Percentiles rank a stretch among this genome's conserved stretches.
These are phyloP conservation scores for Pygmarrhopalites habei DNA, from an alignment of 1,140 invertebrate species.

Conservation along the genomic window DNA sequence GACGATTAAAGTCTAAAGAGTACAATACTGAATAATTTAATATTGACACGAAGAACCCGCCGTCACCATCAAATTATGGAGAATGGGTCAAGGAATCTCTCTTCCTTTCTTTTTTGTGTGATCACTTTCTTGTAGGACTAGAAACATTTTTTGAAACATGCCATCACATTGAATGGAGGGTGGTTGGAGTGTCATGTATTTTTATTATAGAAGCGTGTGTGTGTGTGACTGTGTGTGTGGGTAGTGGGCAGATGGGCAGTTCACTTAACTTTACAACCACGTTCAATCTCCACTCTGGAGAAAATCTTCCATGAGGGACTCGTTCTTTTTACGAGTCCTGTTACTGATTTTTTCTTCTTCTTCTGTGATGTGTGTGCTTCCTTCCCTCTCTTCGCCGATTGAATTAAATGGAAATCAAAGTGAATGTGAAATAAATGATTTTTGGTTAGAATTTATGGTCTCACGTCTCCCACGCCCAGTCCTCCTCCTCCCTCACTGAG, in stretches of 20 bases:
- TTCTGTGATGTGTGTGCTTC: background rate
- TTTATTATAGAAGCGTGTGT: too few relatives aligned
- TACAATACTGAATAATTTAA: too few relatives aligned
- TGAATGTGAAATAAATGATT: slow-evolving; percentile 13
- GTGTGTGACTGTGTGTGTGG: slow-evolving; percentile 9
- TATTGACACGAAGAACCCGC: too few relatives aligned
- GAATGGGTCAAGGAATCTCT: too few relatives aligned
- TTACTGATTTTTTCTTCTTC: too few relatives aligned
- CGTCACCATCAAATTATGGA: too few relatives aligned
- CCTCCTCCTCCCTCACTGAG: background rate
- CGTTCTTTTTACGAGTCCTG: slow-evolving; percentile 3
- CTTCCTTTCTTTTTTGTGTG: background rate
- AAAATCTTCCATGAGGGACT: background rate
- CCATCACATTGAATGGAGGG: background rate
- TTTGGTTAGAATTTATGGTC: slow-evolving; percentile 9
- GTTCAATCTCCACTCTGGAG: background rate
- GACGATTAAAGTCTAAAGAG: too few relatives aligned
- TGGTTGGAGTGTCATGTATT: too few relatives aligned
- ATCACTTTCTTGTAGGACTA: too few relatives aligned
- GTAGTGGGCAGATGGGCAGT: slow-evolving; percentile 1
- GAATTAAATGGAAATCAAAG: slow-evolving; percentile 11
- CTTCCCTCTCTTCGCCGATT: too few relatives aligned
- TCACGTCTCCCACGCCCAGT: background rate
- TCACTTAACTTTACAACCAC: slow-evolving; percentile 7
- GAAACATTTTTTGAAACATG: too few relatives aligned